phyloP scores from a whole-genome alignment of 2,888 invertebrate genomes.

The Colostygia pectinataria region DNA sequence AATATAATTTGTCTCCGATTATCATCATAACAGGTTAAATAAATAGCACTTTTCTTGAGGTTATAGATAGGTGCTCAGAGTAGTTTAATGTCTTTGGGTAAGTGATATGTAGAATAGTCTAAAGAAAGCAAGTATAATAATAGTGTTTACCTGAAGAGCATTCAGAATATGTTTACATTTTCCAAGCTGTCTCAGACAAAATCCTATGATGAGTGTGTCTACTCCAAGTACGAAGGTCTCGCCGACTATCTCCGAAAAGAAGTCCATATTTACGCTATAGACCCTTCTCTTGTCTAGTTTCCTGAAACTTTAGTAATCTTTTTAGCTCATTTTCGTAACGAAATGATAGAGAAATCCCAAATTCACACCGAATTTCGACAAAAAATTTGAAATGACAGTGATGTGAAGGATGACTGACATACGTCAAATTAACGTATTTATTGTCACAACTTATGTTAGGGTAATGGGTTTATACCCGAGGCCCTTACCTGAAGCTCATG shows the following conservation, averaged over 20 bases:
- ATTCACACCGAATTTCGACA: no score
- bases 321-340: slow-evolving; percentile 25
- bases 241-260: slow-evolving; percentile 83
- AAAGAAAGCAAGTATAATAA: neutral
- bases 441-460: no score
- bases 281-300: slow-evolving; percentile 9
- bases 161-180: slow-evolving; percentile 88
- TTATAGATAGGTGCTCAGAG: no score
- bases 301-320: neutral
- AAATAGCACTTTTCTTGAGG: no score
- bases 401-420: no score
- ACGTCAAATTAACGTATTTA: no score
- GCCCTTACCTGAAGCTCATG: no score
- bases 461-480: no score
- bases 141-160: slow-evolving; percentile 85
- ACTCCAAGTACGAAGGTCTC: slow-evolving; percentile 89
- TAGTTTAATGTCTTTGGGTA: neutral
- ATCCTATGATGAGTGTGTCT: slow-evolving; percentile 88
- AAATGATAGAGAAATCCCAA: no score
- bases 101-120: neutral
- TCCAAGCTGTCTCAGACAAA: slow-evolving; percentile 89
- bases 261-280: slow-evolving; percentile 81
- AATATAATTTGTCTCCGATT: no score
- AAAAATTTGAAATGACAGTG: no score
- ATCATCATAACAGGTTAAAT: no score